Conservation (phyloP, 2,888 invertebrate genomes). For the Lasioglossum lativentre region DNA sequence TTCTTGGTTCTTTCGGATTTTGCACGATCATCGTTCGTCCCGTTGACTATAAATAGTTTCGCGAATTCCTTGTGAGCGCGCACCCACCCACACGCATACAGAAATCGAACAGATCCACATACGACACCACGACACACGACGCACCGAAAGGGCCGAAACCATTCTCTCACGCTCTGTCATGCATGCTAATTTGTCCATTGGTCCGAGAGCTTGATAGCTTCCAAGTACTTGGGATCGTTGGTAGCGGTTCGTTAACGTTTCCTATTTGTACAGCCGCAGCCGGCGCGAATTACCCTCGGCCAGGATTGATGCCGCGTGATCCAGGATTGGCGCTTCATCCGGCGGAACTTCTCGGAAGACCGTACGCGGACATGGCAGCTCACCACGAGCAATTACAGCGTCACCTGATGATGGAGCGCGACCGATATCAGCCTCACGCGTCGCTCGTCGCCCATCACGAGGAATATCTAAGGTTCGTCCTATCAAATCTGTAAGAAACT, state of each 20-base stretch:
- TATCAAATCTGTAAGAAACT: slow-evolving; percentile 50
- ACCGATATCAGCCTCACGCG: slow-evolving; percentile 88
- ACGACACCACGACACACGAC: not conserved
- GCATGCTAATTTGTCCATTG: slow-evolving; percentile 35
- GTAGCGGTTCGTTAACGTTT: slow-evolving; percentile 33
- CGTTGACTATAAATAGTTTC: not conserved
- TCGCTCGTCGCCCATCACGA: slow-evolving; percentile 89
- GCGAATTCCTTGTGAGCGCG: slow-evolving; percentile 1
- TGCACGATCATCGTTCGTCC: not conserved
- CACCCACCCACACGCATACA: not conserved
- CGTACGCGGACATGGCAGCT: slow-evolving; percentile 92
- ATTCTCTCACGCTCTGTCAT: slow-evolving; percentile 54
- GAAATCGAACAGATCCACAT: not conserved
- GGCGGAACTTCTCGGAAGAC: slow-evolving; percentile 92
- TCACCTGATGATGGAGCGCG: slow-evolving; percentile 93
- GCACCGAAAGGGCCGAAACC: slow-evolving; percentile 23
- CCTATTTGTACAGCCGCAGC: slow-evolving; percentile 83
- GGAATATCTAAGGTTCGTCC: slow-evolving; percentile 87
- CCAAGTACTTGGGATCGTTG: slow-evolving; percentile 8
- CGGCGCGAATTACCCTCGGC: slow-evolving; percentile 87
- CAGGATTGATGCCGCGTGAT: slow-evolving; percentile 87
- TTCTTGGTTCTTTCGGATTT: not conserved
- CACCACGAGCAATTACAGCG: slow-evolving; percentile 95
- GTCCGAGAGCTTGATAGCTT: slow-evolving; percentile 31
- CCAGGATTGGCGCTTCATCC: slow-evolving; percentile 89